Base-by-base conservation (phyloP, 2,113 vertebrate species). In the Genyomyrus donnyi region DNA sequence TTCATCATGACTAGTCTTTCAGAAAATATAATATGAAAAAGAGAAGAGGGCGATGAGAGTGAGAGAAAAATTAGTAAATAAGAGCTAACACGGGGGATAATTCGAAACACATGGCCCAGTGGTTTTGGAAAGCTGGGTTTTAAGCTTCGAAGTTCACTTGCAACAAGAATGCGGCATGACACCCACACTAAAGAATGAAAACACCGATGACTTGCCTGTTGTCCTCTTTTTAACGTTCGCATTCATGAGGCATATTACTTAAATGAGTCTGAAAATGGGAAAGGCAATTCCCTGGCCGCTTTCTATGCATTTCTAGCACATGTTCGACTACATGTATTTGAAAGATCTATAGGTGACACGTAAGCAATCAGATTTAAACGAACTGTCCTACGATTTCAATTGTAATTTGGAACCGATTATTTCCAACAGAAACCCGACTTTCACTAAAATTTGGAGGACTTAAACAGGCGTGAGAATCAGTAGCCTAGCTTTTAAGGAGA, bases 51-150 rank as follows among this genome's bases (percentile, higher is more conserved):
- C 19, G 19, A 31, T 58, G 24, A 45, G 80, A 85, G 45, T 42
- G 39, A 83, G 86, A n/a, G 85, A 90, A 35, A 62, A 74, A 50
- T 56, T 88, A 90, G 87, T 89, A 90, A 90, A 90, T 90, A 89
- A 88, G 87, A 88, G 84, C 74, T 58, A 89, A 90, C 90, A 88
- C 27, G 87, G 74, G 45, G 56, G 45, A 62, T 91, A 91, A 91
- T 88, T 90, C 52, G 77, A 91, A 91, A 86, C 91, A 91, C 80
- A 91, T 91, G 91, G 91, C 53, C 80, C 80, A 90, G 91, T 53
- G 91, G 91, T 90, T 91, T 91, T 89, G 88, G 90, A 91, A 91
- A 89, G 70, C 53, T 53, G 56, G 19, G 42, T 77, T 90, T 77
- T 90, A 88, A 66, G 85, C 89, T 88, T 39, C 87, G 35, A 77